Conservation (phyloP, 2,888 invertebrate species). For the Thysanoteuthis rhombus region DNA sequence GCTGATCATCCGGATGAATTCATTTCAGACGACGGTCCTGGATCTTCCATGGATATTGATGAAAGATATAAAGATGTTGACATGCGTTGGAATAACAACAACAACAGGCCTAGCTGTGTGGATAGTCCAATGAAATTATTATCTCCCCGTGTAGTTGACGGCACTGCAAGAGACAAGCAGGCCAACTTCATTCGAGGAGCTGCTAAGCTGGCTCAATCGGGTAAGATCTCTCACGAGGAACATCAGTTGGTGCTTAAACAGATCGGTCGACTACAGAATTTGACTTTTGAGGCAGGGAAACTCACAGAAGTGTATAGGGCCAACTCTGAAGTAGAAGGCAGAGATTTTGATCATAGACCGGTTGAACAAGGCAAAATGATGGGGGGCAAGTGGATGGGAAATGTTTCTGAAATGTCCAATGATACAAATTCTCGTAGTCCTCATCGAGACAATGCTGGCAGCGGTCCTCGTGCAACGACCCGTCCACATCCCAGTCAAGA, state of each 20-base stretch:
- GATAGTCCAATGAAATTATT: not conserved
- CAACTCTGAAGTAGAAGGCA: not conserved
- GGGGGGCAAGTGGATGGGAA: not conserved
- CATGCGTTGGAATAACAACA: constrained; percentile 34
- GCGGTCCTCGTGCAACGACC: not conserved
- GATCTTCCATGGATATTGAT: constrained; percentile 41
- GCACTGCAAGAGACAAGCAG: constrained; percentile 38
- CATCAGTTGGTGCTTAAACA: constrained; percentile 61
- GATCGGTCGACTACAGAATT: constrained; percentile 49
- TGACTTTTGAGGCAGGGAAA: not conserved
- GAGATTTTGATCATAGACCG: constrained; percentile 22
- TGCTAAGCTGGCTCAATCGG: constrained; percentile 80
- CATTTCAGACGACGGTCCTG: constrained; percentile 43
- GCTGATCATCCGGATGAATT: constrained; percentile 62
- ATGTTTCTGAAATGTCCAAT: not conserved
- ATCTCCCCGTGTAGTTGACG: not conserved
- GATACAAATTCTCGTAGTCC: constrained; percentile 19
- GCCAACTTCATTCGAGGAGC: constrained; percentile 73
- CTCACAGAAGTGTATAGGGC: not conserved
- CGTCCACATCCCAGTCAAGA: not conserved
- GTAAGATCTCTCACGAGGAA: constrained; percentile 67
- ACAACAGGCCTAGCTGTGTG: constrained; percentile 31
- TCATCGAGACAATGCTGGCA: not conserved
- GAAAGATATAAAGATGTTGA: constrained; percentile 33
- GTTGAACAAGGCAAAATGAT: not conserved